phyloP scores from a whole-genome alignment of 1,140 invertebrate species.

The Pseudachorutes palmiensis region DNA sequence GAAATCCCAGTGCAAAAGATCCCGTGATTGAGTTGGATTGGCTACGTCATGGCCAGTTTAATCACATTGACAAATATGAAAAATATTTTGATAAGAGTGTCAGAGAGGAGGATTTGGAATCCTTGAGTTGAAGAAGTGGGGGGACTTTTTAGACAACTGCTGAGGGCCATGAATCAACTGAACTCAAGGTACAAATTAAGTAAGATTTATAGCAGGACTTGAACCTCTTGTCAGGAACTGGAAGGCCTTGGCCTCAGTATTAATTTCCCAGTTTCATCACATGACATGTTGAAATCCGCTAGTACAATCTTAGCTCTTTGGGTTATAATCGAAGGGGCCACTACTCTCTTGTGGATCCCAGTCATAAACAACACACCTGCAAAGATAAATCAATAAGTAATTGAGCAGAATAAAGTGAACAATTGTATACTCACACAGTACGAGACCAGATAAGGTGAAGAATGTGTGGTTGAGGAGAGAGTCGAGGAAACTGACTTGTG shows the following conservation, averaged over 20 bases:
- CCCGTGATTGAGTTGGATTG: too few relatives aligned
- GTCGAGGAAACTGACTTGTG: slow-evolving; percentile 76
- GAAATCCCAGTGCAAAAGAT: too few relatives aligned
- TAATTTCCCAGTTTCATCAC: slow-evolving; percentile 88
- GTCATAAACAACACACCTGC: slow-evolving; percentile 75
- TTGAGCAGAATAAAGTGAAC: slow-evolving; percentile 1
- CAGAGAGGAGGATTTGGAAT: not conserved
- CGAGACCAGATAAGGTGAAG: slow-evolving; percentile 81
- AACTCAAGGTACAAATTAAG: slow-evolving; percentile 2
- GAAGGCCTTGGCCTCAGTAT: slow-evolving; percentile 73
- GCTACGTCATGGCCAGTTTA: too few relatives aligned
- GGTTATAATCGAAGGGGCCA: slow-evolving; percentile 92
- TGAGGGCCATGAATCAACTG: too few relatives aligned
- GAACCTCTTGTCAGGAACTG: slow-evolving; percentile 31
- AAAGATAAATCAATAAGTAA: slow-evolving; percentile 37
- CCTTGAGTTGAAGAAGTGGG: not conserved
- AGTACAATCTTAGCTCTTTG: slow-evolving; percentile 77
- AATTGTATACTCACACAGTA: slow-evolving; percentile 53
- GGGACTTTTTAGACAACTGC: not conserved
- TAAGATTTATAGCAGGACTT: not conserved
- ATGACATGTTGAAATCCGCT: slow-evolving; percentile 94
- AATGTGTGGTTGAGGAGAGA: slow-evolving; percentile 92
- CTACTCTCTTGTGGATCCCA: slow-evolving; percentile 90
- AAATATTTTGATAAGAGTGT: not conserved
- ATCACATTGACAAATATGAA: not conserved